A percentile compares a stretch with the other conserved stretches of the same genome.
phyloP scores from a whole-genome alignment of 2,888 invertebrate genomes.

The Dolichomitus sp. region DNA sequence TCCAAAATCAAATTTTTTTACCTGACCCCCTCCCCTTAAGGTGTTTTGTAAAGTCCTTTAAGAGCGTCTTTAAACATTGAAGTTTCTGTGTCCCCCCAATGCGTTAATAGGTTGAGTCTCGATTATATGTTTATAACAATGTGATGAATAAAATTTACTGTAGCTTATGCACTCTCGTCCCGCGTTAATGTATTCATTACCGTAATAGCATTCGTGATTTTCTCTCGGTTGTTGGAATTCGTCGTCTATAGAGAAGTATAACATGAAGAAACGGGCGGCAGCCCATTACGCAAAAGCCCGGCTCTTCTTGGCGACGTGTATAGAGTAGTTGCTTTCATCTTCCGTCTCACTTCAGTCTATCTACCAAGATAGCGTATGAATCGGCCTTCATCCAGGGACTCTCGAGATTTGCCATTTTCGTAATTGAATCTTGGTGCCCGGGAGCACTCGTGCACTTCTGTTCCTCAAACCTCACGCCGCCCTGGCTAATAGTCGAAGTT shows the following conservation, averaged over 20 bases:
- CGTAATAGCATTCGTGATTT: conserved; percentile 49
- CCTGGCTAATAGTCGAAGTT: conserved; percentile 82
- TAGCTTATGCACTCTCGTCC: not conserved
- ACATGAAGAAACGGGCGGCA: conserved; percentile 20
- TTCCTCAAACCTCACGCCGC: conserved; percentile 70
- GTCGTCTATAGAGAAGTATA: conserved; percentile 22
- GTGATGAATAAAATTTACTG: not conserved
- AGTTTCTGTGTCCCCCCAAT: no score
- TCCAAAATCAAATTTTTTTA: no score
- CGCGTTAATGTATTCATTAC: conserved; percentile 58
- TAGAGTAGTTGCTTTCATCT: conserved; percentile 17
- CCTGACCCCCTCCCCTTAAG: no score
- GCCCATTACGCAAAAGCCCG: conserved; percentile 56
- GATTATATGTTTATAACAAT: not conserved
- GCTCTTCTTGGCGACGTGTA: conserved; percentile 31
- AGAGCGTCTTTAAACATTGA: no score
- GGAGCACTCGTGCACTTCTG: conserved; percentile 27
- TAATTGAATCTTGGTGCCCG: conserved; percentile 78
- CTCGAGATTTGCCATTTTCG: conserved; percentile 76
- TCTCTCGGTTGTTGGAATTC: conserved; percentile 43
- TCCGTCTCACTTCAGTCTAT: conserved; percentile 24
- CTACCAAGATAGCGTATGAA: conserved; percentile 51
- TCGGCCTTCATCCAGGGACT: conserved; percentile 44
- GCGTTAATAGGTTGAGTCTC: not conserved
- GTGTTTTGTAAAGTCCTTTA: no score